Evolutionary conservation across 2,113 vertebrate genomes (phyloP).

Genomic region (Plecturocebus donacophilus): DNA sequence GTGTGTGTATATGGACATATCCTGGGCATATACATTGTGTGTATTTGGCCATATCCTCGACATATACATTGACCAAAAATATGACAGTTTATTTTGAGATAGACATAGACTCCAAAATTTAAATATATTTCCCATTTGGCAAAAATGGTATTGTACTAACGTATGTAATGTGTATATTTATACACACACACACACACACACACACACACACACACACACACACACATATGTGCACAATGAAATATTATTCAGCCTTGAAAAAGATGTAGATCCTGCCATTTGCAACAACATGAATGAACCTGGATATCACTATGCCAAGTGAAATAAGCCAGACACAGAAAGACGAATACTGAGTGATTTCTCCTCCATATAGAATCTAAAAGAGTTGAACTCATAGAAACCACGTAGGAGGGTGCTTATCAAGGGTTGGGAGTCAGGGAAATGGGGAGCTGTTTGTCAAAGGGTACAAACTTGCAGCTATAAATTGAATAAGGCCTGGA

Average conservation of each 20-base stretch:
- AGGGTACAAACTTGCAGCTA: not conserved
- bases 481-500: not conserved
- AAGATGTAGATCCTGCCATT: not conserved
- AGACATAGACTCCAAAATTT: conserved; percentile 83
- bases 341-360: not conserved
- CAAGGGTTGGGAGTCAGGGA: not conserved
- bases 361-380: not conserved
- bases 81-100: conserved; percentile 83
- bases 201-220: not conserved
- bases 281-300: not conserved
- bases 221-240: not conserved
- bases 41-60: conserved; percentile 73
- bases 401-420: not conserved
- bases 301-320: not conserved
- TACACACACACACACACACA: not conserved
- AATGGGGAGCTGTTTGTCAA: not conserved
- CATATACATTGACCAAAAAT: conserved; percentile 82
- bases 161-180: conserved; percentile 75
- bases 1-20: too few species aligned
- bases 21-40: conserved; percentile 58
- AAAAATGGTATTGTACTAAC: conserved; percentile 89
- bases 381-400: not conserved
- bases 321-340: not conserved
- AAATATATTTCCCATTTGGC: conserved; percentile 87
- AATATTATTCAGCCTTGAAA: not conserved